Evolutionary conservation across 37 sponge, comb jelly and placozoan genomes (phyloP), one percentile per base, ranked within the genome.

Genomic region (Dysidea cf. avara): DNA sequence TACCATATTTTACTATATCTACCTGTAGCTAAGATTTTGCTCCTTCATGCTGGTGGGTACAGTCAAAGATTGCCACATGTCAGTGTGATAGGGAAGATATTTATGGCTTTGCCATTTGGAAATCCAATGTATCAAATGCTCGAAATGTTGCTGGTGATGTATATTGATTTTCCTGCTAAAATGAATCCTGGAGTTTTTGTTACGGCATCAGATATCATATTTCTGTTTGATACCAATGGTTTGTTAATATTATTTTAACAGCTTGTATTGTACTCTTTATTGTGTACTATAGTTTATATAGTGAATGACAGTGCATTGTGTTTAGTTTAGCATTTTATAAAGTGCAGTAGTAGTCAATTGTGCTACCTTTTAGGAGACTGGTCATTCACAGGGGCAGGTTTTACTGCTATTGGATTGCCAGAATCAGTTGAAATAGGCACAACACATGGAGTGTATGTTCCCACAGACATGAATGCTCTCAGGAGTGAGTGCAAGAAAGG

Each of bases 31-130:
- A 77, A 73, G 38, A 75, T 91, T 17, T 56, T 91, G 26, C 47
- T 91, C 21, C 59, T 91, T 14, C 83, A 86, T 78, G 92, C 92
- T 72, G 92, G 92, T 35, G 92, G 92, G 1, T 91, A 78, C 40
- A 91, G 92, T 68, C 92, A 91, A 51, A 63, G 92, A 11, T 61
- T 91, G 26, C 87, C 92, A 43, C 77, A 56, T 55, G 72, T 76
- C 55, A 91, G 88, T 86, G 92, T 73, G 17, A 18, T 86, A 1
- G 92, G 92, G 17, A 91, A 91, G 59, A 52, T 78, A 17, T 91
- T 86, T 37, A 51, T 78, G 59, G 51, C 80, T 35, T 76, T 81
- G 1, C 92, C 92, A 0, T 61, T 88, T 50, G 83, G 92, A 73
- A 63, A 67, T 34, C 79, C 69, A 30, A 56, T 83, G 55, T 66